Percentiles rank a stretch among this genome's conserved stretches.
Evolutionary conservation across 2,888 invertebrate species (phyloP).

Genomic region (Drosophila limbata): DNA sequence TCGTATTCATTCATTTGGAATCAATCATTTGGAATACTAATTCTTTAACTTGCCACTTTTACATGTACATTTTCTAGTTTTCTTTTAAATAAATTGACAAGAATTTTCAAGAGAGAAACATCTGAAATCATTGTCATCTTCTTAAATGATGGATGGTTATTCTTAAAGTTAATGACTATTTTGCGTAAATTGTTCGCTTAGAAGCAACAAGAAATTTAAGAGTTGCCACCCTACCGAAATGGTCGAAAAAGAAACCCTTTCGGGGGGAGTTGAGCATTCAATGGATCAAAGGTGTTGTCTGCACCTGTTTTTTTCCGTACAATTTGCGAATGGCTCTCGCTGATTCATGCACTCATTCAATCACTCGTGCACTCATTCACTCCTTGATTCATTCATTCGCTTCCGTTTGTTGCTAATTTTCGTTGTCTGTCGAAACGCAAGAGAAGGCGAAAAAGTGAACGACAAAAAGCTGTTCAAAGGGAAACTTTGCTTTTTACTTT

Average conservation of each 20-base stretch:
- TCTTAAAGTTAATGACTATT: slow-evolving; percentile 9
- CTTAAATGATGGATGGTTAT: slow-evolving; percentile 11
- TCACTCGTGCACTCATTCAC: slow-evolving; percentile 13
- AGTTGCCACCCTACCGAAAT: not conserved
- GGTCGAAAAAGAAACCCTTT: not conserved
- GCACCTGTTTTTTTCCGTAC: not conserved
- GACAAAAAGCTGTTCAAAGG: not conserved
- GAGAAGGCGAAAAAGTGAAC: not conserved
- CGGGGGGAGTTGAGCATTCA: not conserved
- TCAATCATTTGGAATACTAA: not conserved
- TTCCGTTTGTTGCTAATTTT: slow-evolving; percentile 62
- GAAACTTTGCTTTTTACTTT: not conserved
- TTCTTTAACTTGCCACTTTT: not conserved
- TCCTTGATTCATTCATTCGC: slow-evolving; percentile 19
- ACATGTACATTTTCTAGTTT: not conserved
- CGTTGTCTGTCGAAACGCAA: slow-evolving; percentile 39
- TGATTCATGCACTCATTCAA: slow-evolving; percentile 12
- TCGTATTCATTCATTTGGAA: too few species aligned
- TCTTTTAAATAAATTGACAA: not conserved
- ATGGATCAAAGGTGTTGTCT: too few species aligned
- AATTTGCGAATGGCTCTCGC: slow-evolving; percentile 13
- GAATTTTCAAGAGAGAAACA: not conserved
- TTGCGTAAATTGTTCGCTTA: slow-evolving; percentile 1
- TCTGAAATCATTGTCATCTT: slow-evolving; percentile 4
- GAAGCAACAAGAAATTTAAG: not conserved